Base-by-base conservation (phyloP, 2,797 vertebrate species). In the Cuniculus paca region DNA sequence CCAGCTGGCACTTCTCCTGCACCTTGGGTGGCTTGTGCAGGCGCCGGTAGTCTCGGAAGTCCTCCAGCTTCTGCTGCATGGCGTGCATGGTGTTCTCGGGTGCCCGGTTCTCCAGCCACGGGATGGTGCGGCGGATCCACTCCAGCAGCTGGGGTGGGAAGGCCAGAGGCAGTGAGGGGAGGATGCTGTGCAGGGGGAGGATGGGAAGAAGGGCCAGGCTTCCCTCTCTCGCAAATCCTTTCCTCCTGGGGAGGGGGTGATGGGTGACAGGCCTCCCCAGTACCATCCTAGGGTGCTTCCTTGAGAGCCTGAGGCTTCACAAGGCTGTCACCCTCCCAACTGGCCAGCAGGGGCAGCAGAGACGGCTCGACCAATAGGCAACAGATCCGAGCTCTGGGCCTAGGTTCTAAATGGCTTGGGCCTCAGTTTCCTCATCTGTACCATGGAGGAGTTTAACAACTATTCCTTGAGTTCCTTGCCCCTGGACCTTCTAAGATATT, bases 51-150 rank as follows among this genome's bases (percentile, higher is more conserved):
- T 99, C 99, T 22, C 99, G 98, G 98, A 99, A 99, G 97, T 99
- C 99, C 98, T 99, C 99, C 98, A 99, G 99, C 97, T 99, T 99
- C 99, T 99, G 99, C 99, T 99, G 99, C 99, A 99, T 99, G 98
- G 99, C 99, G 45, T 99, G 99, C 99, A 99, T 99, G 98, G 99
- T 99, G 98, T 99, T 99, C 98, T 99, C 99, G 0, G 99, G 99
- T 61, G 98, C 77, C 0, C 99, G 99, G 98, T 99, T 99, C 98
- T 99, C 99, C 98, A 99, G 98, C 99, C 99, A 99, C 0, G 99
- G 99, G 98, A 99, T 99, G 96, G 99, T 99, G 94, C 99, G 99
- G 7, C 99, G 99, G 98, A 99, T 99, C 99, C 99, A 99, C 98
- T 99, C 99, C 98, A 99, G 94, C 97, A 99, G 98, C 99, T 99